Evolutionary conservation across 2,888 invertebrate species (phyloP), one percentile per base, ranked within the genome.

Genomic region (Tetramorium bicarinatum): DNA sequence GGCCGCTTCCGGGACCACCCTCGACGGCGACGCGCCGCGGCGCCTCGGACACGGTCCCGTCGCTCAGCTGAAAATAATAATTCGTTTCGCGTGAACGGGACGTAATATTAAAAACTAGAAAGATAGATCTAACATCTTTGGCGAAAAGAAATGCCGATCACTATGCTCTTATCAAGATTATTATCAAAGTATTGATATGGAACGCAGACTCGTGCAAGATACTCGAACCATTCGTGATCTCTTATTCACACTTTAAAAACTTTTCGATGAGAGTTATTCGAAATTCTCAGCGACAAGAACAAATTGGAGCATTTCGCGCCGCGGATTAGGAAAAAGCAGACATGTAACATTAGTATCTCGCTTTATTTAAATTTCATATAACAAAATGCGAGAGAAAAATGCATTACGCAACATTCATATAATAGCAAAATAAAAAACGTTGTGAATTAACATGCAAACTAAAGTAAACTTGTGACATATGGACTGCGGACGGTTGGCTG

Each of bases 1-100:
- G 95, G 44, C 96, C 96, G 80, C 95, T 95, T 91, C 96, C 96
- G 64, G 95, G 94, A 59, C 95, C 95, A 64, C 96, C 96, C 91
- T 96, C 96, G 18, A 96, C 94, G 56, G 96, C 95, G 66, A 96
- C 95, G 21, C 96, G 95, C 29, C 95, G 93, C 2, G 96, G 95
- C 11, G 95, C 95, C 87, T 96, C 96, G 59, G 95, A 93, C 38
- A 95, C 94, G 34, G 94, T 93, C 8, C 95, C 95, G 72, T 95
- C 95, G 92, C 95, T 95, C 80, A 95, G 93, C 95, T 95, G 92
- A 0, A 89, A 88, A 64, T 75, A 4, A 38, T 3, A 21, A 69
- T 71, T 71, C 2, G 9, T 71, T 34, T 69, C 34, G 34, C 7
- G 7, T 44, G 4, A 64, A 8, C 1, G 6, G 7, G 2, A 25